Evolutionary conservation across 2,888 invertebrate species (phyloP).

Genomic region (Tridacna gigas): DNA sequence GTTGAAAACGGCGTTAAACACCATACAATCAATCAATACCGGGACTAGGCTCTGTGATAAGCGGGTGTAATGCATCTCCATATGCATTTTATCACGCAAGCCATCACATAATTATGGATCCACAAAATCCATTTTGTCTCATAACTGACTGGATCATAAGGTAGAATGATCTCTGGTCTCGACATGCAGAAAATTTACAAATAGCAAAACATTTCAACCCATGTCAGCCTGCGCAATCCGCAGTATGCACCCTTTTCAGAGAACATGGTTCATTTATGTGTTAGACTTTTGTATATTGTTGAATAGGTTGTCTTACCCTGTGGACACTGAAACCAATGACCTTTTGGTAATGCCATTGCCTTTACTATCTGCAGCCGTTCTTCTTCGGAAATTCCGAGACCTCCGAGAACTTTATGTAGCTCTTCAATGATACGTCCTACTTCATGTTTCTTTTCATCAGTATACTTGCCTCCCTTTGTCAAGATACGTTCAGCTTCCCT

Average conservation of each 20-base stretch:
- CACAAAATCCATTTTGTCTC: no score
- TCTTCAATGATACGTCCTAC: slow-evolving; percentile 45
- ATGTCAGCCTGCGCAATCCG: no score
- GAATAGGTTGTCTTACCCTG: slow-evolving; percentile 85
- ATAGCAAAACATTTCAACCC: no score
- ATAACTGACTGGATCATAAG: no score
- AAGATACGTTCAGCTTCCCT: slow-evolving; percentile 43
- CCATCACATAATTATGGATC: no score
- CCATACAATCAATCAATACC: no score
- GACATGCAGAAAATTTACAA: not conserved
- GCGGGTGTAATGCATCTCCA: no score
- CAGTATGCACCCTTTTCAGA: no score
- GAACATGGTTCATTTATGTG: not conserved
- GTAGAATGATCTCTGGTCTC: no score
- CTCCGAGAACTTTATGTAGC: slow-evolving; percentile 47
- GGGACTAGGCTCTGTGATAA: no score
- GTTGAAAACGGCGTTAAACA: no score
- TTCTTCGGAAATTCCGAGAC: slow-evolving; percentile 82
- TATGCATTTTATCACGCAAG: no score
- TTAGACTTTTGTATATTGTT: not conserved
- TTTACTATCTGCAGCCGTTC: slow-evolving; percentile 87
- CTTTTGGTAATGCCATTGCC: slow-evolving; percentile 87
- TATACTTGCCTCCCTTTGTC: slow-evolving; percentile 39
- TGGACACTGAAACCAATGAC: slow-evolving; percentile 90
- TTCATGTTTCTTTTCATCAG: slow-evolving; percentile 16